Evolutionary conservation across 2,113 vertebrate species (phyloP), one percentile per base, ranked within the genome.

Genomic region (Solea solea): DNA sequence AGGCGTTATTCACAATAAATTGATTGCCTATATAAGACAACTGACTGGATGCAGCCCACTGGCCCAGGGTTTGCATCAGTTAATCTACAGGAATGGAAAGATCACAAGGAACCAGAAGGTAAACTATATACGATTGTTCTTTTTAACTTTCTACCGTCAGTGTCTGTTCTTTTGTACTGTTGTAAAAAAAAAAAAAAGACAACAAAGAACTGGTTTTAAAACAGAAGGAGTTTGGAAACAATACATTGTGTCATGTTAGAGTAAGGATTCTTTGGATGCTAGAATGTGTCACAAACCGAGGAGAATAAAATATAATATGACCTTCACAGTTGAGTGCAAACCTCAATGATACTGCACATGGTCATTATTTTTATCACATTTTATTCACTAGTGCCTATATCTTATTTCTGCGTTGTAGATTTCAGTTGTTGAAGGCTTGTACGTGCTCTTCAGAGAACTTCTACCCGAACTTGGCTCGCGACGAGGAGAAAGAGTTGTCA

Each of bases 371-470:
- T 34, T 34, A 6, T 34, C 34, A 34, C 34, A 34, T 6, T 34
- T 34, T 34, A 34, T 34, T 34, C 34, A 34, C 34, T 34, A 34
- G 34, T 34, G 34, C 3, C 34, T 49, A 3, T 49, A 49, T n/a
- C 15, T 7, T n/a, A 8, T 15, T 77, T n/a, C 44, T 54, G 12
- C 10, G 67, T 61, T 57, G 16, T 3, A 92, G 91, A 82, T 91
- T 72, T 82, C 86, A 5, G 46, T 92, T 21, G 42, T 91, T 34
- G 91, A 92, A 57, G 87, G 87, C 13, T 57, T 92, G 52, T 92
- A 89, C 75, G 9, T 65, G 8, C 91, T 92, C 40, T 92, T 91
- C 63, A 85, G 91, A 57, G 82, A 89, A 42, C 66, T 92, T 72
- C 69, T 92, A 48, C 87, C 90, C 7, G 64, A 69, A 27, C 70